phyloP scores from a whole-genome alignment of 2,113 vertebrate genomes.

The Typhlomys cinereus region DNA sequence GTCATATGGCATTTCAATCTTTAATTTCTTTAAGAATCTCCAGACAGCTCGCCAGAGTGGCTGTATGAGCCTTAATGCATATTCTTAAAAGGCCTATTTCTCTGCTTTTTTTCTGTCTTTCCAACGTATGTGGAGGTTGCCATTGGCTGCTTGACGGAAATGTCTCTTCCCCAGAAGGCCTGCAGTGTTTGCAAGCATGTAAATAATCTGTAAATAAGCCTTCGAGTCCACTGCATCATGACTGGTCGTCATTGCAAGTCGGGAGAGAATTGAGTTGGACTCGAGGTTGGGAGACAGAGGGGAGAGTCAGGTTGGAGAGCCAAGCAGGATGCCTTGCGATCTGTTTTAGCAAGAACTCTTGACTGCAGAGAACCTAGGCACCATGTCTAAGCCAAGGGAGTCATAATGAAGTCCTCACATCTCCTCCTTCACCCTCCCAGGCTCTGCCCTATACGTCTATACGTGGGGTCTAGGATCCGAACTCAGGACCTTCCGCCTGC shows the following conservation, averaged over 20 bases:
- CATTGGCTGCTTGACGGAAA: background rate
- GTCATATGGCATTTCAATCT: too few relatives aligned
- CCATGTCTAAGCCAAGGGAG: background rate
- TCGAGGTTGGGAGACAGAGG: background rate
- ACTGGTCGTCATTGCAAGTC: background rate
- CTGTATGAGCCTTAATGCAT: too few relatives aligned
- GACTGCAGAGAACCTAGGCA: background rate
- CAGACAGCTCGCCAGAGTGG: too few relatives aligned
- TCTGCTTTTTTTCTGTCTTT: background rate
- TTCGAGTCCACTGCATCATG: background rate
- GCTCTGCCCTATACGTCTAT: too few relatives aligned
- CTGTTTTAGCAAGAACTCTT: background rate
- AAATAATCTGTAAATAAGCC: background rate
- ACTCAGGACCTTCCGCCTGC: too few relatives aligned
- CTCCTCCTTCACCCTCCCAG: too few relatives aligned
- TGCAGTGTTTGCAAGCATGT: fast-evolving
- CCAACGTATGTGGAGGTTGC: background rate
- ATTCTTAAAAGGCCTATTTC: background rate
- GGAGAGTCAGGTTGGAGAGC: background rate
- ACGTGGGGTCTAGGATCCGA: too few relatives aligned
- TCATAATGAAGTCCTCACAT: background rate
- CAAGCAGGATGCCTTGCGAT: background rate
- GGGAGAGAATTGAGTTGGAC: background rate
- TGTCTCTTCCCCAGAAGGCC: background rate
- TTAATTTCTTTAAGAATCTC: too few relatives aligned